Percentiles rank a stretch among this genome's conserved stretches.
Conservation (phyloP, 1,140 invertebrate species). For the roundworm (Caenorhabditis elegans) region WBcel235 BX284602.5:9470501-9471000, state of each 20-base stretch:
- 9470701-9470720: neutral
- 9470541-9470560: too few relatives aligned
- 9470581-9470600: too few relatives aligned
- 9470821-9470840: too few relatives aligned
- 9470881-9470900: neutral
- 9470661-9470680: neutral
- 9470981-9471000: neutral
- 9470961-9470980: neutral
- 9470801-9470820: neutral
- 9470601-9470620: neutral
- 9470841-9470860: neutral
- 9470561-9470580: too few relatives aligned
- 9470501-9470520: too few relatives aligned
- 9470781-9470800: neutral
- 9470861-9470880: neutral
- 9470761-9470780: neutral
- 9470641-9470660: neutral
- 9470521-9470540: too few relatives aligned
- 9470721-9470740: neutral
- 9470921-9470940: neutral
- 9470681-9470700: constrained; percentile 3
- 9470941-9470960: neutral
- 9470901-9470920: neutral
- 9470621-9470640: neutral
- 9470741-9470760: neutral